Conservation (phyloP, 2,888 invertebrate genomes). For the Octodonta nipae region DNA sequence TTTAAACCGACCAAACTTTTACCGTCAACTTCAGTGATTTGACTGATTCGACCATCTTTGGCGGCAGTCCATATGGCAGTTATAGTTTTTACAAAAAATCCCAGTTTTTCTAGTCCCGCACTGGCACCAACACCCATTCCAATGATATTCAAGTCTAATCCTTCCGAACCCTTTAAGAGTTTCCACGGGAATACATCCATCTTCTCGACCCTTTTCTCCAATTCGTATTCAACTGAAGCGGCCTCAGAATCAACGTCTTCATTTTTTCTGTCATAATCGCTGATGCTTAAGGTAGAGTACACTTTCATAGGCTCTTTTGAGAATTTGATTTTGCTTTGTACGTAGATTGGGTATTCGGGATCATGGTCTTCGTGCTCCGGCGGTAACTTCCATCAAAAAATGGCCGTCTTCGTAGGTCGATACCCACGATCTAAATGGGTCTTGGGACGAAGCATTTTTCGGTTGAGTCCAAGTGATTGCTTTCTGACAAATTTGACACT, state of each 20-base stretch:
- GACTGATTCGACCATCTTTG: conserved; percentile 83
- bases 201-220: conserved; percentile 95
- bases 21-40: conserved; percentile 98
- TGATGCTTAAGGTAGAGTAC: conserved; percentile 89
- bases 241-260: conserved; percentile 99
- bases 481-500: conserved; percentile 39
- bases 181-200: conserved; percentile 96
- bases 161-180: conserved; percentile 81
- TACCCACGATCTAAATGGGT: conserved; percentile 53
- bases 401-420: conserved; percentile 85
- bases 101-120: conserved; percentile 82
- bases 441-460: conserved; percentile 48
- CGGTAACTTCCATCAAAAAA: conserved; percentile 83
- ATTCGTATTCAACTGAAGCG: conserved; percentile 96
- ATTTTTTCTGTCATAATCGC: conserved; percentile 94
- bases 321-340: conserved; percentile 56
- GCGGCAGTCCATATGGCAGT: conserved; percentile 93
- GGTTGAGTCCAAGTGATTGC: conserved; percentile 33
- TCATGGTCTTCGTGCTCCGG: conserved; percentile 62
- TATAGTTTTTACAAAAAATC: conserved; percentile 97
- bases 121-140: conserved; percentile 99
- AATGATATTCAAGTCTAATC: conserved; percentile 95
- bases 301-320: conserved; percentile 73
- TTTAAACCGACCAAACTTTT: conserved; percentile 97
- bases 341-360: conserved; percentile 56